Evolutionary conservation across 2,113 vertebrate genomes (phyloP).

Genomic region (Apodemus speciosus): DNA sequence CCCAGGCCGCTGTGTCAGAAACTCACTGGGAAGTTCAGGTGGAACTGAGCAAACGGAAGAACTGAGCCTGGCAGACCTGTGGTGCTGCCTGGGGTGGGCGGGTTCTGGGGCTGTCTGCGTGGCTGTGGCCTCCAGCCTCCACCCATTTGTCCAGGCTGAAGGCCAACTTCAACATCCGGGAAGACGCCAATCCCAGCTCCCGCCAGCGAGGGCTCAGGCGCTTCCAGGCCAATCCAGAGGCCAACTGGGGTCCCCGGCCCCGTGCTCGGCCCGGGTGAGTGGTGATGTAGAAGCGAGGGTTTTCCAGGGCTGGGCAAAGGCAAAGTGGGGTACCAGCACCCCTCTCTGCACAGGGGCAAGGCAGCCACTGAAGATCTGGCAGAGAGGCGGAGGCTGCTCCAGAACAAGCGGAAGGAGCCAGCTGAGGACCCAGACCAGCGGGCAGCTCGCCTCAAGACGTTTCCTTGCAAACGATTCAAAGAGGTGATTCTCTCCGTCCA

Average conservation of each 20-base stretch:
- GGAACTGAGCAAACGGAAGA: neutral
- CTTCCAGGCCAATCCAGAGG: conserved; percentile 94
- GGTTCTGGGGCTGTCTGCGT: neutral
- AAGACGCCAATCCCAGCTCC: conserved; percentile 95
- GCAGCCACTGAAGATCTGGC: conserved; percentile 66
- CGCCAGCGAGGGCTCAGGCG: conserved; percentile 90
- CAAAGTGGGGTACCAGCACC: neutral
- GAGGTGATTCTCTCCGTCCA: conserved; percentile 81
- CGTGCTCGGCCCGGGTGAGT: conserved; percentile 90
- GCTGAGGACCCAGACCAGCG: conserved; percentile 78
- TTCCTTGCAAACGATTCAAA: conserved; percentile 92
- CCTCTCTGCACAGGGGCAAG: neutral
- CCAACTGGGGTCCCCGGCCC: conserved; percentile 95
- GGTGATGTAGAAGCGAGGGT: neutral
- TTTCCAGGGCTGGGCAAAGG: neutral
- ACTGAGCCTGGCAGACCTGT: neutral
- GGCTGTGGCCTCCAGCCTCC: neutral
- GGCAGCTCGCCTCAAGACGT: conserved; percentile 82
- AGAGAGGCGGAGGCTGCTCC: conserved; percentile 87
- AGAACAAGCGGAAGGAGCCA: conserved; percentile 91
- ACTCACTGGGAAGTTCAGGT: neutral
- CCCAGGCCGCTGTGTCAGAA: neutral
- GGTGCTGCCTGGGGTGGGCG: neutral
- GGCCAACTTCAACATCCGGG: conserved; percentile 91
- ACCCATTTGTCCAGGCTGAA: conserved; percentile 82